Evolutionary conservation across 2,113 vertebrate species (phyloP).

Genomic region (Petromus typicus): DNA sequence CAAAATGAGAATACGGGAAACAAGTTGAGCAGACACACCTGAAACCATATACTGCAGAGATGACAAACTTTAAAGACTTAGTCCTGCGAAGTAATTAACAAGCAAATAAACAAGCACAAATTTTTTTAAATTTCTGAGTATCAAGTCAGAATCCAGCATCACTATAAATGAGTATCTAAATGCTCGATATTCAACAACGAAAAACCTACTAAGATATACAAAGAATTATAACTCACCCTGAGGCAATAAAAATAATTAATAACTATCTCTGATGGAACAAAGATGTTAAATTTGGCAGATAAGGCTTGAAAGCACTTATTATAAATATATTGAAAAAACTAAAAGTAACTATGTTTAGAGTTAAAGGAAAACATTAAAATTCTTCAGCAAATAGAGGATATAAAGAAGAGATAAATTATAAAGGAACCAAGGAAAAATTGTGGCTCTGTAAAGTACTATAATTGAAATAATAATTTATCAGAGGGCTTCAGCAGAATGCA

Average conservation of each 20-base stretch:
- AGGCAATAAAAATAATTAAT: background rate
- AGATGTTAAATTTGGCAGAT: background rate
- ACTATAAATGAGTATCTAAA: background rate
- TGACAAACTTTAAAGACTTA: background rate
- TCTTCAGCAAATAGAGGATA: constrained; percentile 23
- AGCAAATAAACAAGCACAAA: background rate
- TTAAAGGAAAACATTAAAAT: constrained; percentile 9
- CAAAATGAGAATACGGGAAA: constrained; percentile 48
- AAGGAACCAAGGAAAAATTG: constrained; percentile 27
- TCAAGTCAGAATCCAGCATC: background rate
- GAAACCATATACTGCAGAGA: background rate
- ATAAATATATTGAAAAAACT: constrained; percentile 4
- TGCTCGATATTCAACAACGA: background rate
- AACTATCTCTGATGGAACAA: background rate
- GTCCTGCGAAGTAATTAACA: background rate
- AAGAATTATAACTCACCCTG: background rate
- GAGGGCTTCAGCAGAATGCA: background rate
- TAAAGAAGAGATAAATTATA: constrained; percentile 11
- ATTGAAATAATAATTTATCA: constrained; percentile 14
- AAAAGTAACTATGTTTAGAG: background rate
- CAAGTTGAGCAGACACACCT: background rate
- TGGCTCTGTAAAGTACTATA: constrained; percentile 5
- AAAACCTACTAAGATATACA: background rate
- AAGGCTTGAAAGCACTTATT: background rate
- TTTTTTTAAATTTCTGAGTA: background rate